These are phyloP conservation scores for Ophion obscuratus DNA, from an alignment of 2,888 invertebrate genomes.

Conservation along the genomic window DNA sequence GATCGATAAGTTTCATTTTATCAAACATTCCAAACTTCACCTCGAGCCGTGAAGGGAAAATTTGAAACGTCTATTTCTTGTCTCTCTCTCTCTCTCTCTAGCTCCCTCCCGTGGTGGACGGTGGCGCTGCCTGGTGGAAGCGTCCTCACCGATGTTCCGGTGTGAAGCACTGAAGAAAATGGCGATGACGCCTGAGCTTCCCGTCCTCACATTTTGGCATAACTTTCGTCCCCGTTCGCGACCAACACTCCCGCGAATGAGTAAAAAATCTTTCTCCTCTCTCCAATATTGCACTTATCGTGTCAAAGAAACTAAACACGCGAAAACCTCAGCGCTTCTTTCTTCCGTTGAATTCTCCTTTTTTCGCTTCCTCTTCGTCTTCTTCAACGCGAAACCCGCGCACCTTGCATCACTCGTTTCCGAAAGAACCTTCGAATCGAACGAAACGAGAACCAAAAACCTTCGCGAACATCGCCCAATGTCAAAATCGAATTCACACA, in stretches of 20 bases:
- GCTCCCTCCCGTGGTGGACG: background rate
- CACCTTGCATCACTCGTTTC: background rate
- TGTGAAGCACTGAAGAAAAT: no score
- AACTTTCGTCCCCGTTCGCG: background rate
- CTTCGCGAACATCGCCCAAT: background rate
- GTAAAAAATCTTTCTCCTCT: background rate
- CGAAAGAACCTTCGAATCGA: background rate
- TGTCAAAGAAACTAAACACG: background rate
- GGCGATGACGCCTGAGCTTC: no score
- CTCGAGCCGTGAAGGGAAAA: background rate
- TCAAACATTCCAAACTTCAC: slow-evolving; percentile 12
- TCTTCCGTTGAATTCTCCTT: no score
- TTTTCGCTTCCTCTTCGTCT: background rate
- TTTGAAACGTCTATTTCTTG: background rate
- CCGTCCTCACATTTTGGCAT: no score
- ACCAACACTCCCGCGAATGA: background rate
- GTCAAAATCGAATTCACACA: background rate
- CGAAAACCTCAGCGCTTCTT: background rate
- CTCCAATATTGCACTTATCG: slow-evolving; percentile 16
- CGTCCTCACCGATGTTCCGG: background rate
- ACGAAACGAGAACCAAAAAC: background rate
- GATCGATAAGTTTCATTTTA: background rate
- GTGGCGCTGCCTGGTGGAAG: background rate
- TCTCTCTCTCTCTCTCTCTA: background rate
- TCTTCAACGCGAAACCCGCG: background rate